These are phyloP conservation scores for Isurus oxyrinchus DNA, from an alignment of 2,113 vertebrate species.

Conservation along the genomic window DNA sequence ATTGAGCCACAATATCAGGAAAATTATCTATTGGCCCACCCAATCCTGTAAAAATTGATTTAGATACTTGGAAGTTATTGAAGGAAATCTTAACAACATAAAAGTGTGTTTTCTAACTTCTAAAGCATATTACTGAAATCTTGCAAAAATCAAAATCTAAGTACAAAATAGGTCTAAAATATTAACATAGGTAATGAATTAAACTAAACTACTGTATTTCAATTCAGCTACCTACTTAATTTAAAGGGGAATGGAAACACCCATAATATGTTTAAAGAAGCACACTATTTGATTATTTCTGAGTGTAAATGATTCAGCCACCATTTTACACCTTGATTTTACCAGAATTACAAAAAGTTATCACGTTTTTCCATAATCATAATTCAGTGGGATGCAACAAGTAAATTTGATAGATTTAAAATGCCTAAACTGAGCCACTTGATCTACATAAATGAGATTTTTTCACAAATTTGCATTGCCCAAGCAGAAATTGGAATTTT, in stretches of 20 bases:
- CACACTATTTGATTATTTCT: background rate
- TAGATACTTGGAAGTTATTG: background rate
- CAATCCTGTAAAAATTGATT: background rate
- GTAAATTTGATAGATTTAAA: background rate
- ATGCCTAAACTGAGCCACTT: background rate
- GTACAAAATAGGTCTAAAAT: background rate
- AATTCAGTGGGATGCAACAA: background rate
- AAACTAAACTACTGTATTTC: background rate
- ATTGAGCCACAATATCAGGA: background rate
- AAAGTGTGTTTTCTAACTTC: background rate
- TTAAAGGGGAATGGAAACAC: background rate
- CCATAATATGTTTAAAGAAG: background rate
- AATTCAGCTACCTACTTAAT: background rate
- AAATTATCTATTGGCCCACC: background rate
- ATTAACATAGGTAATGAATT: background rate
- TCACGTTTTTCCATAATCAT: background rate
- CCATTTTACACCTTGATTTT: background rate
- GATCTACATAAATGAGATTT: background rate
- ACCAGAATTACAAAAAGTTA: background rate
- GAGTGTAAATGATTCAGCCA: background rate
- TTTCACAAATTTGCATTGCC: background rate
- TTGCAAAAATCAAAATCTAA: background rate
- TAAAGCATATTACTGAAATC: background rate
- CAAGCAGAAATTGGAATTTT: background rate
- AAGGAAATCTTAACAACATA: background rate